Base-by-base conservation (phyloP, 1,140 invertebrate genomes). In the Drosophila kepulauana region DNA sequence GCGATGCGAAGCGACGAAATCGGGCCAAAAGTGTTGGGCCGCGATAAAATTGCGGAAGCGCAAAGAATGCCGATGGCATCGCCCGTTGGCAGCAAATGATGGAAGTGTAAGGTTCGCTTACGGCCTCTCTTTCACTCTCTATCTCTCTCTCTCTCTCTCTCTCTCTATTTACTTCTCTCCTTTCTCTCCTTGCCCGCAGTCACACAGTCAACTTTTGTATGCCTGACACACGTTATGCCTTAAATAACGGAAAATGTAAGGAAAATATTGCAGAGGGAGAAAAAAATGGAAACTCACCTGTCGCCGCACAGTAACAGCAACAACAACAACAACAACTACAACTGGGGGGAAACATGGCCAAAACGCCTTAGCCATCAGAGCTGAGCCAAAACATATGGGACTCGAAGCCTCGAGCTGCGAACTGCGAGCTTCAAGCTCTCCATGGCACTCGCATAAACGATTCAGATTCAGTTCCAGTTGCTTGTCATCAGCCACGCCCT, bases 41-140 rank as follows among this genome's bases (percentile, higher is more conserved):
- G 75, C 89, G 85, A 89, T 89, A 85, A 89, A 89, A 89, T 73
- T 85, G 78, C 86, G 85, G 85, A 89, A 89, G 85, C 75, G 75
- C 72, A 74, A 79, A 85, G 81, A 90, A 89, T 89, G 86, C 85
- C 86, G 81, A 88, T 89, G 71, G 81, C 75, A 89, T 81, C 81
- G 64, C 70, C 70, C 25, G 48, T 30, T 46, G 43, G 11, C 48
- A 49, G 54, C 25, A 30, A 70, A 68, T 74, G 64, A 62, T 74
- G 70, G 61, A 63, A 74, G 67, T 63, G 63, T 58, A 28, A 41
- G 46, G 20, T 25, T 28, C 48, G 4, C 20, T 28, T 11, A 5
- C 20, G 11, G 7, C 20, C 46, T 7, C 46, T 20, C 20, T 11
- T 10, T 11, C 28, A 2, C 28, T 33, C n/a, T 33, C 25, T 2